Conservation (phyloP, 2,113 vertebrate species). For the Dipodomys spectabilis region DNA sequence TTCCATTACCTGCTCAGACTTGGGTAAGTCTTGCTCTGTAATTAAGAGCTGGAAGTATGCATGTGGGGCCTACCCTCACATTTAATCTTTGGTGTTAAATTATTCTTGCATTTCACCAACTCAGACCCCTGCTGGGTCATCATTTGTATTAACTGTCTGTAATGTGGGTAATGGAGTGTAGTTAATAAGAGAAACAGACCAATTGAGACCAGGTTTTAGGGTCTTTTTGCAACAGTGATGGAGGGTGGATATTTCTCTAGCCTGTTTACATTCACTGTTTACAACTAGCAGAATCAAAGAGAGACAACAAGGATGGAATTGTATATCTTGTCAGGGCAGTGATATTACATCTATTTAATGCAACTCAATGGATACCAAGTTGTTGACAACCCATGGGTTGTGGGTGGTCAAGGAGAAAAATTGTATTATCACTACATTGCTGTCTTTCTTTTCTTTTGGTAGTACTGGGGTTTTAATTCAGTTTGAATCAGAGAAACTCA, state of each 20-base stretch:
- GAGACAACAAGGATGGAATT: too few species aligned
- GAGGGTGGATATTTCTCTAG: not conserved
- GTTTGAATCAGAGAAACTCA: not conserved
- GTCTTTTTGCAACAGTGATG: not conserved
- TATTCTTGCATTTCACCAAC: constrained; percentile 29
- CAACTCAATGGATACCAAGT: not conserved
- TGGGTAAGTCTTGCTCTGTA: not conserved
- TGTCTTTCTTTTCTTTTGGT: too few species aligned
- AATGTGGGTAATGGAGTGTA: not conserved
- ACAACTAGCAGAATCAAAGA: not conserved
- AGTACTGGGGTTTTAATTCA: too few species aligned
- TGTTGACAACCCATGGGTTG: not conserved
- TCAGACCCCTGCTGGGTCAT: not conserved
- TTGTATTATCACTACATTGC: not conserved
- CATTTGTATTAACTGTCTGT: not conserved
- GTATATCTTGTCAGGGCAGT: too few species aligned
- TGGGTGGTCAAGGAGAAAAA: not conserved
- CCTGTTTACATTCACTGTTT: not conserved
- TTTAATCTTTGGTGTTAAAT: constrained; percentile 53
- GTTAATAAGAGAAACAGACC: not conserved
- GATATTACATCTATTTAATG: not conserved
- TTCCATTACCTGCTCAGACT: not conserved
- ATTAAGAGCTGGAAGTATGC: not conserved
- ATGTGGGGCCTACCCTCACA: not conserved
- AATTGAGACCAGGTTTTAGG: not conserved